These are phyloP conservation scores for Myripristis jacobus DNA, from an alignment of 2,797 vertebrate species.

Conservation along the genomic window DNA sequence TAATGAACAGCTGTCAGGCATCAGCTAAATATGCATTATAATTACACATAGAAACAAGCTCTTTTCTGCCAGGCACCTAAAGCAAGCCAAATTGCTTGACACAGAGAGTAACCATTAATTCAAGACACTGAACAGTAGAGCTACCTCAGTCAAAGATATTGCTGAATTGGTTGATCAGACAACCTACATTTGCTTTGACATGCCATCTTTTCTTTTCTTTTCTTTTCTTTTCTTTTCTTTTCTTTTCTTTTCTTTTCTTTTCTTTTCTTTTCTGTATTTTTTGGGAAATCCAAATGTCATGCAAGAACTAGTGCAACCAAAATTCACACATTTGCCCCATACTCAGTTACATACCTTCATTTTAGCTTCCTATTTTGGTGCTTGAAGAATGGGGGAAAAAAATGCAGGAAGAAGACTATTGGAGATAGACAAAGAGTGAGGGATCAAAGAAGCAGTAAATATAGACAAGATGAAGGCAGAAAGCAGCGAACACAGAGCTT, in stretches of 20 bases:
- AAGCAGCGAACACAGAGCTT: slow-evolving; percentile 51
- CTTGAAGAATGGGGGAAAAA: neutral
- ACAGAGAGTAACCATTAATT: neutral
- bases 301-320: neutral
- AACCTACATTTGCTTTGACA: neutral
- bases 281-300: neutral
- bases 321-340: too few relatives aligned
- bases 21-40: neutral
- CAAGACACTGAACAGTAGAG: neutral
- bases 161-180: neutral
- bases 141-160: neutral
- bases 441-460: slow-evolving; percentile 40
- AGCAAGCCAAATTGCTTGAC: neutral
- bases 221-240: too few relatives aligned
- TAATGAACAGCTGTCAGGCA: neutral
- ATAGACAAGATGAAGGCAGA: slow-evolving; percentile 61
- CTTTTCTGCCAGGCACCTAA: neutral
- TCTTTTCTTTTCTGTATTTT: neutral
- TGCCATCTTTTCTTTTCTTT: too few relatives aligned
- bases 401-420: slow-evolving; percentile 46
- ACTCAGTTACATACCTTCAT: too few relatives aligned
- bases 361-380: neutral
- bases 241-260: too few relatives aligned
- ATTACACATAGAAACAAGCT: neutral
- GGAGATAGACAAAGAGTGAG: neutral